Base-by-base conservation (phyloP, 2,113 vertebrate genomes). In the Stigmatopora nigra region DNA sequence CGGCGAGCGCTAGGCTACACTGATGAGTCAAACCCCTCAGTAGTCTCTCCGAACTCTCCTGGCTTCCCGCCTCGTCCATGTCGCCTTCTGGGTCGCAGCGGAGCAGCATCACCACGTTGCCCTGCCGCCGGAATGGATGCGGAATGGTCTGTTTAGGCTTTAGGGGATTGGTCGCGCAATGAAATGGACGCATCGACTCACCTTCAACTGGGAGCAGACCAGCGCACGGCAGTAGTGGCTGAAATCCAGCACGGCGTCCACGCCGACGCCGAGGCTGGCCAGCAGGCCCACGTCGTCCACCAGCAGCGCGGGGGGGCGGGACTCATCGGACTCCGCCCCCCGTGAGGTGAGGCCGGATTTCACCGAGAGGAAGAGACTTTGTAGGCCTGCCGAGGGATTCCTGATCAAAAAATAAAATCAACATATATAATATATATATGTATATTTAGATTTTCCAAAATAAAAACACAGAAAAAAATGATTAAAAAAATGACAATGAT, bases 251-350 rank as follows among this genome's bases (percentile, higher is more conserved):
- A 93, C 77, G 0, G 92, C 88, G 38, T 86, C 84, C 0, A 83
- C 81, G 0, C 77, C 45, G 20, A 92, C 64, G 0, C 95, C 96
- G 71, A 99, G 89, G 81, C 95, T 93, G 63, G 96, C 82, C 73
- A 99, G 87, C 51, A 95, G 84, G 0, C 93, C 88, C 14, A 95
- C 74, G 73, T 98, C 92, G 0, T 99, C 96, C 72, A 99, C 83
- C 56, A 99, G 84, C 78, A 99, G 80, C 79, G 94, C 92, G 0
- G 92, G 88, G 31, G 82, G 84, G 7, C 82, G 88, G 91, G 92
- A 91, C 0, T 72, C 57, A n/a, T 1, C 19, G n/a, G 51, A 17
- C 25, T 15, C 59, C 13, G 41, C 13, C 7, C 6, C 38, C 3
- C 25, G 62, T 11, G 70, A 48, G n/a, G 12, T 63, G 70, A 96